These are phyloP conservation scores for Eristalinus aeneus DNA, from an alignment of 2,888 invertebrate genomes.

Conservation along the genomic window DNA sequence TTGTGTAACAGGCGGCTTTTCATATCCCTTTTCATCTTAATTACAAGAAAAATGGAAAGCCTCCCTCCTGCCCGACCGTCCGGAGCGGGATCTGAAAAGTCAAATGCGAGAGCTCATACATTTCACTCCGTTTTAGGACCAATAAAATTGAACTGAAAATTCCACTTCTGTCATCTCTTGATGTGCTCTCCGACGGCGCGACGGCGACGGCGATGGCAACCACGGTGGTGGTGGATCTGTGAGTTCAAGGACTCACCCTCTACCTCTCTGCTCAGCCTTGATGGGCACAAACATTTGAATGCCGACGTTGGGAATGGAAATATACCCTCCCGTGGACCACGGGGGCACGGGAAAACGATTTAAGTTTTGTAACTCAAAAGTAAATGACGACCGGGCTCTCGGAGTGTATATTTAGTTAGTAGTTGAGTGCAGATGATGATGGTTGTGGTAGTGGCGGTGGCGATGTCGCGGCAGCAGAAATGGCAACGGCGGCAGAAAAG, in stretches of 20 bases:
- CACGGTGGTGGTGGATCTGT: background rate
- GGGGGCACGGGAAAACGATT: slow-evolving; percentile 35
- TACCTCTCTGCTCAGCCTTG: background rate
- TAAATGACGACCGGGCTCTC: slow-evolving; percentile 42
- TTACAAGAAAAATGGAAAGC: slow-evolving; percentile 61
- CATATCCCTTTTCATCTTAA: slow-evolving; percentile 67
- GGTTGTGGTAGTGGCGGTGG: slow-evolving; percentile 1
- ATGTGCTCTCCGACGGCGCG: background rate
- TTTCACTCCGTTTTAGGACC: slow-evolving; percentile 48
- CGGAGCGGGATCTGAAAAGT: background rate
- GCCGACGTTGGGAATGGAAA: background rate
- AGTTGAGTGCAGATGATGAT: slow-evolving; percentile 8
- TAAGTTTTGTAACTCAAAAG: slow-evolving; percentile 59
- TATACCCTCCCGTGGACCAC: background rate
- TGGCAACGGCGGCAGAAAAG: too few relatives aligned
- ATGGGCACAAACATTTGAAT: slow-evolving; percentile 54
- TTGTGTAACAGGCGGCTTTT: slow-evolving; percentile 67
- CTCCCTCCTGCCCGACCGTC: background rate
- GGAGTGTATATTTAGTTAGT: slow-evolving; percentile 28
- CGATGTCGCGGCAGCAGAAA: background rate
- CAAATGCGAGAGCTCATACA: slow-evolving; percentile 19
- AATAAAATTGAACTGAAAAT: slow-evolving; percentile 69
- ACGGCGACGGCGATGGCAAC: too few relatives aligned
- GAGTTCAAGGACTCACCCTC: slow-evolving; percentile 59
- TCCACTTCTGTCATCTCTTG: slow-evolving; percentile 37